phyloP scores from a whole-genome alignment of 2,797 vertebrate species.

The Dromococcyx pavoninus region DNA sequence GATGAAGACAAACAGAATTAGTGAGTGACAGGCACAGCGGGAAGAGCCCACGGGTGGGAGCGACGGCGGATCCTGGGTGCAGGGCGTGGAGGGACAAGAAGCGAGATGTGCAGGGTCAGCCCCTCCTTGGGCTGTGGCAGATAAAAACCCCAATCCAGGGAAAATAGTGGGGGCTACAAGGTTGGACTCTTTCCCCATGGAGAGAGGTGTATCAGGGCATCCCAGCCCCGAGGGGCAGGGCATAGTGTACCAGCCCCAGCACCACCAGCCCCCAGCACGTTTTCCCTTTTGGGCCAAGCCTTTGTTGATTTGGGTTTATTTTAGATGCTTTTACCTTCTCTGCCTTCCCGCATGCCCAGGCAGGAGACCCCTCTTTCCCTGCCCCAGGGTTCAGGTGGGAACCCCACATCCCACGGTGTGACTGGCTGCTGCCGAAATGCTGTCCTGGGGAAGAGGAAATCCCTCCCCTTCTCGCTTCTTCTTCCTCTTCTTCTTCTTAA shows the following conservation, averaged over 20 bases:
- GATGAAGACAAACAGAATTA: neutral
- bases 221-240: fast-evolving
- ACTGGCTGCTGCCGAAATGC: neutral
- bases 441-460: neutral
- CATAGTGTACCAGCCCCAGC: neutral
- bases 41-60: neutral
- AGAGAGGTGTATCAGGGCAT: neutral
- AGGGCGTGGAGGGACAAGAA: neutral
- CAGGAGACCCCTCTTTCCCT: neutral
- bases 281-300: neutral
- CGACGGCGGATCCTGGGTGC: neutral
- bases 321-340: neutral
- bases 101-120: neutral
- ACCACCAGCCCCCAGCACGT: neutral
- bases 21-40: neutral
- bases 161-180: neutral
- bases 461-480: neutral
- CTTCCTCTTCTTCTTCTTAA: neutral
- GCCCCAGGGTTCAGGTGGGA: neutral
- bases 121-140: neutral
- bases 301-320: neutral
- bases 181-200: fast-evolving
- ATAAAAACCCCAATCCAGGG: neutral
- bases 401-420: fast-evolving
- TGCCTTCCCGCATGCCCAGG: neutral